Base-by-base conservation (phyloP, 2,888 invertebrate genomes). In the Drosophila nigritarsus region DNA sequence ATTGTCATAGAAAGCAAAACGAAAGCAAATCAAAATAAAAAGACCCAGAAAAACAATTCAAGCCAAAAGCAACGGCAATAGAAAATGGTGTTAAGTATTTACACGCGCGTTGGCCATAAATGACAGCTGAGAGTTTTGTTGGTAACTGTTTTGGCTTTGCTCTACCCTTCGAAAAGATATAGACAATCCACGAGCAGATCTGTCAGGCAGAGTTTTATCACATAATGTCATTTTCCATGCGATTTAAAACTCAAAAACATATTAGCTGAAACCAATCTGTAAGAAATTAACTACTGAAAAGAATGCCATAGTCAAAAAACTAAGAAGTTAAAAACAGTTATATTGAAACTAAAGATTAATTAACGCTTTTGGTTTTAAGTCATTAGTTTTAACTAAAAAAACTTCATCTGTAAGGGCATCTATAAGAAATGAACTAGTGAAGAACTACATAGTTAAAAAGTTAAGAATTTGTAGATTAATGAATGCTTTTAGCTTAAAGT, bases 21-120 rank as follows among this genome's bases (percentile, higher is more conserved):
- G 82, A 89, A 87, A 80, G 80, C 87, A 66, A 40, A 24, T 45
- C 24, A 24, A 24, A 45, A 24, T 20, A 20, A 45, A 45, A 45
- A 24, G 15, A 45, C 24, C 4, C 45, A 45, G 45, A 45, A 45
- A 45, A 45, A 24, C 45, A 24, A 45, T 45, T 45, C 45, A 53
- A 68, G 32, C 36, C 56, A 55, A 75, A 78, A 78, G 67, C 61
- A 82, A 75, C 66, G 73, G 64, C 49, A 76, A 65, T 65, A 59
- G 36, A 71, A 87, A 87, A 87, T 78, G 78, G 85, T 87, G 87
- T 87, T 87, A 87, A 87, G 87, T 83, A 89, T 87, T 87, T 89
- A 87, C 87, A 87, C 87, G 87, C 82, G 87, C 89, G 81, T 75
- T 75, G 58, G 53, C 77, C 83, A 79, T 77, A 80, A 80, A 84